A percentile compares a stretch with the other conserved stretches of the same genome.
Conservation (phyloP, 2,797 vertebrate species). For the Arnoldichthys spilopterus region DNA sequence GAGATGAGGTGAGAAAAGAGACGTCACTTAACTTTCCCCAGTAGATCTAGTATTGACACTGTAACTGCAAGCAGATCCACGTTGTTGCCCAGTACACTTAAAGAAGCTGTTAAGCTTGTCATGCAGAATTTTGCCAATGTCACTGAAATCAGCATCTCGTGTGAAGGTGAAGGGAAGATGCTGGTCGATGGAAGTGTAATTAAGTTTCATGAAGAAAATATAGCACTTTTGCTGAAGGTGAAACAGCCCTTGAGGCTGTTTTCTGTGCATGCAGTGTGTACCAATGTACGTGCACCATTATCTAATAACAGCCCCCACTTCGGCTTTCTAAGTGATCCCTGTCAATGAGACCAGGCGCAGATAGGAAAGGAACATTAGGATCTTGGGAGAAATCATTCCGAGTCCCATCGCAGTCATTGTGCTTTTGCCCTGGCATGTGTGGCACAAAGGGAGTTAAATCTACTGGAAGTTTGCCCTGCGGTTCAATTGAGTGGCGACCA, state of each 20-base stretch:
- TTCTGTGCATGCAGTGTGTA: slow-evolving; percentile 43
- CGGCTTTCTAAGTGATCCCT: slow-evolving; percentile 40
- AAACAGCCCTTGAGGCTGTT: slow-evolving; percentile 56
- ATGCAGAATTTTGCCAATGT: slow-evolving; percentile 40
- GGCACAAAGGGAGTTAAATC: slow-evolving; percentile 71
- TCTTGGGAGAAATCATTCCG: slow-evolving; percentile 49
- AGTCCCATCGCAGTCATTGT: slow-evolving; percentile 34
- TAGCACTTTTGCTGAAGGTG: slow-evolving; percentile 54
- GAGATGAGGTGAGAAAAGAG: not conserved
- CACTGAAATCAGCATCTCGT: slow-evolving; percentile 47
- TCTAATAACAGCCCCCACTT: slow-evolving; percentile 49
- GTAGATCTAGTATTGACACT: not conserved
- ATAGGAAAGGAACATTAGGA: slow-evolving; percentile 56
- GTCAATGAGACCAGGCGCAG: slow-evolving; percentile 51
- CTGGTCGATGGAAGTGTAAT: slow-evolving; percentile 55
- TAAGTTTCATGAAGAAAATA: slow-evolving; percentile 53
- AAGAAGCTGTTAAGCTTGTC: slow-evolving; percentile 32
- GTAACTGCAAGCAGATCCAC: not conserved
- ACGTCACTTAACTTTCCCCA: not conserved
- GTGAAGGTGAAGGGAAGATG: slow-evolving; percentile 46
- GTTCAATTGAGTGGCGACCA: slow-evolving; percentile 71
- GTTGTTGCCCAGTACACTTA: slow-evolving; percentile 13
- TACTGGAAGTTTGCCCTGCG: slow-evolving; percentile 69
- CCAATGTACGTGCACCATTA: slow-evolving; percentile 45
- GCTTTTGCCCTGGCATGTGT: slow-evolving; percentile 1